Base-by-base conservation (phyloP, 2,888 invertebrate genomes). In the Melinopterus prodromus region DNA sequence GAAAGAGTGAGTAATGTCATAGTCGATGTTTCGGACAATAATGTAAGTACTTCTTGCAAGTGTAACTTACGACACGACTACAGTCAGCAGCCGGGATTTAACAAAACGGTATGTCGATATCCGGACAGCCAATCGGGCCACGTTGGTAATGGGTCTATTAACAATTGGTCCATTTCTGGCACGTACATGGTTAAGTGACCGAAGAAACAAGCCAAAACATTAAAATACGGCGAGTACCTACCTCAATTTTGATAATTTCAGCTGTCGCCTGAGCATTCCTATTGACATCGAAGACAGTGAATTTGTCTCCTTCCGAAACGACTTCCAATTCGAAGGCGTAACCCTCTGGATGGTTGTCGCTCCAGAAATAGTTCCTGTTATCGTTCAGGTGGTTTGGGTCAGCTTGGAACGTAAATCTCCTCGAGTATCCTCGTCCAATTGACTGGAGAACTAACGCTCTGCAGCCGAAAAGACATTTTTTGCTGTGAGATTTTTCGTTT, bases 331-430 rank as follows among this genome's bases (percentile, higher is more conserved):
- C 93, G 88, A 95, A 95, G 53, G 93, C 93, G 87, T 93, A 95
- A 77, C 95, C 95, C 87, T 93, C 93, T 0, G 93, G 92, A 82
- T 92, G 90, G 69, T 94, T 95, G 89, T 95, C 95, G 35, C 94
- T 93, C 94, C 95, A 95, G 90, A 95, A 95, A 88, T 93, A 95
- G 86, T 94, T 94, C 76, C 91, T 90, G 87, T 94, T 94, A 82
- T 92, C 91, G 89, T 94, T 94, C 71, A 93, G 90, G 70, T 91
- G 90, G 53, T 91, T 91, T 72, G 91, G 90, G 79, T 92, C 90
- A 0, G 94, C 92, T 85, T 93, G 92, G 89, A 95, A 95, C 1
- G 95, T 95, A 82, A 95, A 90, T 72, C 95, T 91, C 81, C 94
- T 92, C 6, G 94, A 93, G 86, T 94, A 95, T 7, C 95, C 95